Conservation (phyloP, 2,113 vertebrate species). For the Opisthocomus hoazin region DNA sequence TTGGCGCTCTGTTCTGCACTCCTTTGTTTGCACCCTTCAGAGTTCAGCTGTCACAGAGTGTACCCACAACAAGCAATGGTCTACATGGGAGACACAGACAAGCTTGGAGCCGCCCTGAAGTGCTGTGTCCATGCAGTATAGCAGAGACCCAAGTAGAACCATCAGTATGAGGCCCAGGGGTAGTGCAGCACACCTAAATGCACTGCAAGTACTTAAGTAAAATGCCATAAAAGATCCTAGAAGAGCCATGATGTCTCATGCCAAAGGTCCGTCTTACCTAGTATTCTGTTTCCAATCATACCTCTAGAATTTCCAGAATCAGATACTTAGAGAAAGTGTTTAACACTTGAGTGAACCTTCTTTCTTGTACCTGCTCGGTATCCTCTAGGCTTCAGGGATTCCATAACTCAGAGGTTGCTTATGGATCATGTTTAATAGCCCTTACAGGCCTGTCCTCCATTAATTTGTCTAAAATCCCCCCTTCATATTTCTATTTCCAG, state of each 20-base stretch:
- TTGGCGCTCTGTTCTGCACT: not conserved
- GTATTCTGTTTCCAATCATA: not conserved
- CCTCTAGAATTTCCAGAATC: not conserved
- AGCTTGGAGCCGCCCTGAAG: not conserved
- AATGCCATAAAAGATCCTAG: not conserved
- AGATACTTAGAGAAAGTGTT: not conserved
- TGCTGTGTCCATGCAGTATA: not conserved
- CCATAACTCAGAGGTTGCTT: not conserved
- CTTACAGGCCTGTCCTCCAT: not conserved
- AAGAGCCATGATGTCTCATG: not conserved
- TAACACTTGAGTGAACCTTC: not conserved
- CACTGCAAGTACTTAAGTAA: not conserved
- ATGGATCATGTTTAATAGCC: not conserved
- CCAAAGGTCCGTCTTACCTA: not conserved
- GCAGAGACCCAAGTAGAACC: not conserved
- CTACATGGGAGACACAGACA: not conserved
- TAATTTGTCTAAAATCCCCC: not conserved
- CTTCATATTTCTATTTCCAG: not conserved
- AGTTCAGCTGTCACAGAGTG: not conserved
- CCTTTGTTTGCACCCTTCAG: not conserved
- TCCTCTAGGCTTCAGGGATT: not conserved
- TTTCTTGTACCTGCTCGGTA: not conserved
- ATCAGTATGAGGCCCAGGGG: rapidly evolving
- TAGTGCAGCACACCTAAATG: not conserved
- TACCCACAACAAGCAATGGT: not conserved